A percentile compares a stretch with the other conserved stretches of the same genome.
Conservation (phyloP, 2,888 invertebrate genomes). For the Campoplex capitator region DNA sequence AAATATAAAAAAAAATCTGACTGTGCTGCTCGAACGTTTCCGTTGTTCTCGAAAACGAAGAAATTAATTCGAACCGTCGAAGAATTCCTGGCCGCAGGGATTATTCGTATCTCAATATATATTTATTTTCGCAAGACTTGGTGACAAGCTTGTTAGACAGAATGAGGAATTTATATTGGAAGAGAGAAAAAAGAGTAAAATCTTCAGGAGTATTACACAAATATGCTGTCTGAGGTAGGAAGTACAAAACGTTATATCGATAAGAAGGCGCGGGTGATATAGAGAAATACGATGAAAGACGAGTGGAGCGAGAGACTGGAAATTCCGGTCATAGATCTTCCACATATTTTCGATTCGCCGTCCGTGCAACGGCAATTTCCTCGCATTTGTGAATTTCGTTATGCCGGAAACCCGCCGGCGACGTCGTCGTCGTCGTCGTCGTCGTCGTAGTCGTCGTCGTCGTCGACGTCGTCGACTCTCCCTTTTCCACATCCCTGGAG, state of each 20-base stretch:
- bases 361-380: slow-evolving; percentile 68
- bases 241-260: slow-evolving; percentile 53
- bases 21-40: no score
- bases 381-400: slow-evolving; percentile 71
- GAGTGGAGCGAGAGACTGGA: slow-evolving; percentile 61
- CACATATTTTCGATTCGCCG: slow-evolving; percentile 68
- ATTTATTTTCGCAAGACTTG: not conserved
- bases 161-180: slow-evolving; percentile 18
- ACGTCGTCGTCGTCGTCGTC: slow-evolving; percentile 49
- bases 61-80: not conserved
- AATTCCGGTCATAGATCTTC: slow-evolving; percentile 67
- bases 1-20: no score
- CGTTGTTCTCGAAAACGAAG: not conserved
- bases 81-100: not conserved
- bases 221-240: slow-evolving; percentile 32
- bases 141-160: slow-evolving; percentile 17
- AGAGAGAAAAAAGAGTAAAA: not conserved
- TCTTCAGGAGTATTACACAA: slow-evolving; percentile 19
- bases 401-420: slow-evolving; percentile 63
- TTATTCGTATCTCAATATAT: not conserved
- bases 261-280: slow-evolving; percentile 40
- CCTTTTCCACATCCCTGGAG: slow-evolving; percentile 26
- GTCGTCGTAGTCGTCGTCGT: slow-evolving; percentile 50
- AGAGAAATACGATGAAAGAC: slow-evolving; percentile 48
- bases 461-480: slow-evolving; percentile 38